A percentile compares a stretch with the other conserved stretches of the same genome.
Evolutionary conservation across 2,113 vertebrate genomes (phyloP).

Genomic region (Kryptolebias marmoratus): DNA sequence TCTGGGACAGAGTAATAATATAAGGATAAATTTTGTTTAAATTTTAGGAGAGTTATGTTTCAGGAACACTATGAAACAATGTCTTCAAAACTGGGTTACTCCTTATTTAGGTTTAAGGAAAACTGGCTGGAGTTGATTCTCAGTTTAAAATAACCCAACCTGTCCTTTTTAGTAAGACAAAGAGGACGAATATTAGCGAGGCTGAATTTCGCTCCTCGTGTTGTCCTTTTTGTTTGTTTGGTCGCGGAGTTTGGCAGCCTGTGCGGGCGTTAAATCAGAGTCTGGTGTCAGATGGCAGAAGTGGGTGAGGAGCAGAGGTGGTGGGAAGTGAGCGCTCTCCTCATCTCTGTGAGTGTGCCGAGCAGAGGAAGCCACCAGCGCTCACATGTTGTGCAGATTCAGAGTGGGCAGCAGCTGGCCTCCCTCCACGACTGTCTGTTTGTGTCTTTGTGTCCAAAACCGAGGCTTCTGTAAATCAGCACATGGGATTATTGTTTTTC

Average conservation of each 20-base stretch:
- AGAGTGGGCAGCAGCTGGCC: neutral
- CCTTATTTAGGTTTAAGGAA: too few relatives aligned
- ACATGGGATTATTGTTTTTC: too few relatives aligned
- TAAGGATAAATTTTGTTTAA: too few relatives aligned
- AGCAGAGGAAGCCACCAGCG: too few relatives aligned
- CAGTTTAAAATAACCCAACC: neutral
- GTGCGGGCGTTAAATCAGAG: neutral
- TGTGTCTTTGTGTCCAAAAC: neutral
- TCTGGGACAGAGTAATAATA: too few relatives aligned
- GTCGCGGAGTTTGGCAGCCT: neutral
- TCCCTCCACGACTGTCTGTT: neutral
- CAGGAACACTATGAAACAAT: too few relatives aligned
- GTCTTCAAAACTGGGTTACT: too few relatives aligned
- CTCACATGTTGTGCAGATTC: neutral
- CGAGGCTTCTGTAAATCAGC: too few relatives aligned
- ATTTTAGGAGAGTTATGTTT: neutral
- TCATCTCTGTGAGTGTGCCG: too few relatives aligned
- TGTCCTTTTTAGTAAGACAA: too few relatives aligned
- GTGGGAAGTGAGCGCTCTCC: conserved; percentile 9
- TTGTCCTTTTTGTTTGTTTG: conserved; percentile 17
- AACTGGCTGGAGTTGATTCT: neutral
- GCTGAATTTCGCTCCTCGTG: neutral
- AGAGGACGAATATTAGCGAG: too few relatives aligned
- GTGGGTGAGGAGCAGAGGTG: conserved; percentile 52
- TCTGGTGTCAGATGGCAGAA: conserved; percentile 46